A percentile compares a stretch with the other conserved stretches of the same genome.
Conservation (phyloP, 2,797 vertebrate genomes). For the Pelochelys cantorii region DNA sequence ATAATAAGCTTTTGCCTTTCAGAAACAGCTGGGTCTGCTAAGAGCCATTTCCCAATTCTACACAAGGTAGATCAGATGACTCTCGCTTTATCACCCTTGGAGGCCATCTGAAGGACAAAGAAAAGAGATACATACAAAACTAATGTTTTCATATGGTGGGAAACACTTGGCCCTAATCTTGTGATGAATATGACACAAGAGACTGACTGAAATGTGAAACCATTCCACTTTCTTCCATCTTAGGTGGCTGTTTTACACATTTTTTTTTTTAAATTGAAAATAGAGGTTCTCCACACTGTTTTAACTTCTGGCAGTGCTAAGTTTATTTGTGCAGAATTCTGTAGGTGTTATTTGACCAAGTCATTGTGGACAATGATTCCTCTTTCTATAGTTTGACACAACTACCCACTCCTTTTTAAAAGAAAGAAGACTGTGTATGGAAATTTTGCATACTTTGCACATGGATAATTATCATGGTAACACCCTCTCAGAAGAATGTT, state of each 20-base stretch:
- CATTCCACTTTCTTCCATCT: neutral
- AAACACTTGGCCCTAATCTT: conserved; percentile 1
- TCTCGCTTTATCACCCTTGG: conserved; percentile 94
- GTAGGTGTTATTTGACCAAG: conserved; percentile 30
- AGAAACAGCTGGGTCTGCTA: conserved; percentile 90
- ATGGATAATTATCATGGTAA: conserved; percentile 6
- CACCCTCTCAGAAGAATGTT: conserved; percentile 15
- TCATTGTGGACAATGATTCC: conserved; percentile 59
- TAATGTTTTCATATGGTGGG: conserved; percentile 87
- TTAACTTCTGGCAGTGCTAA: neutral
- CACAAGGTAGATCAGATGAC: conserved; percentile 90
- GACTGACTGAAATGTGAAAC: conserved; percentile 5
- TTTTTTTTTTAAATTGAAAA: neutral
- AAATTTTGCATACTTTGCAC: conserved; percentile 5
- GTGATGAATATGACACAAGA: neutral
- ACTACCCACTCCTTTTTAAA: neutral
- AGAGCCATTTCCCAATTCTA: conserved; percentile 92
- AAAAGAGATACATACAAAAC: conserved; percentile 86
- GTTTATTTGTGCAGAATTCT: conserved; percentile 31
- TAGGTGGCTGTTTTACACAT: accelerated
- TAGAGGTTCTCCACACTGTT: neutral
- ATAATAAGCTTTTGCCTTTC: conserved; percentile 73
- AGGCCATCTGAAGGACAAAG: conserved; percentile 95
- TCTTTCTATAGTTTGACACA: neutral
- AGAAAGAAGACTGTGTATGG: conserved; percentile 29